Evolutionary conservation across 2,888 invertebrate genomes (phyloP).

Genomic region (Parochlus steinenii): DNA sequence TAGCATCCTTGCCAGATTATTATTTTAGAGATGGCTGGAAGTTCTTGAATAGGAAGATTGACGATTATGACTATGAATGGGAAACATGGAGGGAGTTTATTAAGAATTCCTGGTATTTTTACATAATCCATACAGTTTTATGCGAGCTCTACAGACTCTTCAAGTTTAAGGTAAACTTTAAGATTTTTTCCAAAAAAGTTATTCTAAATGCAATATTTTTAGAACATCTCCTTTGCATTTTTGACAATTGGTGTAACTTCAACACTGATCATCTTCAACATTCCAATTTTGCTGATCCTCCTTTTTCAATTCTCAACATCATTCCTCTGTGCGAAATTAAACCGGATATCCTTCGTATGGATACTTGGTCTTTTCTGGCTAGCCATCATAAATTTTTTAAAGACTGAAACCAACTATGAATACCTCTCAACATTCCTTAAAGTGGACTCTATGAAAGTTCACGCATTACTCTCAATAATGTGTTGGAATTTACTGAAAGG

Average conservation of each 20-base stretch:
- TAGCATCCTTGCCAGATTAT: constrained; percentile 6
- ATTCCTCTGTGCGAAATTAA: background rate
- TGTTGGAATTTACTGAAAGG: constrained; percentile 60
- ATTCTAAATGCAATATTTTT: no score
- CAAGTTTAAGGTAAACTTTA: constrained; percentile 7
- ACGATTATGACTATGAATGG: constrained; percentile 26
- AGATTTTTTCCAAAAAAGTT: background rate
- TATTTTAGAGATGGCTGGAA: constrained; percentile 17
- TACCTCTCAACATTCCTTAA: background rate
- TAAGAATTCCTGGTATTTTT: constrained; percentile 22
- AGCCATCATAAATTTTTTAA: constrained; percentile 13
- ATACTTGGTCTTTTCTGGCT: constrained; percentile 12
- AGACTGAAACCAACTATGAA: constrained; percentile 3
- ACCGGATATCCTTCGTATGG: constrained; percentile 6
- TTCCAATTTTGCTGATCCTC: background rate
- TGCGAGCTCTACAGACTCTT: constrained; percentile 15
- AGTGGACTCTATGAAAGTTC: constrained; percentile 19
- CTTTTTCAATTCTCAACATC: constrained; percentile 1
- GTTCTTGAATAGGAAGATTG: constrained; percentile 21
- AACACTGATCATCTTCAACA: constrained; percentile 2
- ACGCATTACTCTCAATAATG: constrained; percentile 23
- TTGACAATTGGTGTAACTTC: constrained; percentile 5
- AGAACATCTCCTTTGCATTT: constrained; percentile 6
- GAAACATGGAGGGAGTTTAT: constrained; percentile 24
- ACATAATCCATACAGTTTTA: constrained; percentile 21